Base-by-base conservation (phyloP, 1,140 invertebrate genomes). In the Wiebesia pumilae region DNA sequence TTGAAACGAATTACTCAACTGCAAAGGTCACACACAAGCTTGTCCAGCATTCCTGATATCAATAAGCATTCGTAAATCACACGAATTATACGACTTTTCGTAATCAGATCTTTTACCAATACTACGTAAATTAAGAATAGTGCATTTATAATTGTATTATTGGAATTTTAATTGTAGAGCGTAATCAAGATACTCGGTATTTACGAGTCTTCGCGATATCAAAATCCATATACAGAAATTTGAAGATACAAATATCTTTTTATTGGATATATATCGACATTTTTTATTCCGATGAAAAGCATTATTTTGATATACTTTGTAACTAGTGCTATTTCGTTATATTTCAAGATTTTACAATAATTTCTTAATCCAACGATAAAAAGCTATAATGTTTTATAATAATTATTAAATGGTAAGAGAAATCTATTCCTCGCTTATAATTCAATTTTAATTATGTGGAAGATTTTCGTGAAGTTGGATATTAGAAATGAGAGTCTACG, bases 51-150 rank as follows among this genome's bases (percentile, higher is more conserved):
- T 81, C 33, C 10, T 47, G 38, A 43, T n/a, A 67, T 81, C 38
- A 38, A 67, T 67, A 67, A 58, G 6, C 33, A 67, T 65, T 81
- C 58, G 47, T 81, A 81, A 67, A 81, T 67, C 69, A 21, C 30
- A 67, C 30, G 21, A 81, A 69, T n/a, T 62, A 38, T 62, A n/a
- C 1, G 69, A 43, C 2, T 67, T 81, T 81, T 30, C 27, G 33
- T 40, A 43, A 81, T 67, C 38, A 67, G 24, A 81, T 67, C 3
- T 43, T 2, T 80, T 38, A 62, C 1, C 24, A 58, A 62, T 24
- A 35, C n/a, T 38, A 80, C 30, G 58, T 58, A 58, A 24, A 33
- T 47, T 77, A 77, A 43, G 24, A 77, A 43, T 71, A 71, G 69
- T 71, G 16, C 14, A 71, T 35, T 35, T 35, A 35, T 71, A 38